These are phyloP conservation scores for Trichacis sp. DNA, from an alignment of 2,888 invertebrate genomes.

Conservation along the genomic window DNA sequence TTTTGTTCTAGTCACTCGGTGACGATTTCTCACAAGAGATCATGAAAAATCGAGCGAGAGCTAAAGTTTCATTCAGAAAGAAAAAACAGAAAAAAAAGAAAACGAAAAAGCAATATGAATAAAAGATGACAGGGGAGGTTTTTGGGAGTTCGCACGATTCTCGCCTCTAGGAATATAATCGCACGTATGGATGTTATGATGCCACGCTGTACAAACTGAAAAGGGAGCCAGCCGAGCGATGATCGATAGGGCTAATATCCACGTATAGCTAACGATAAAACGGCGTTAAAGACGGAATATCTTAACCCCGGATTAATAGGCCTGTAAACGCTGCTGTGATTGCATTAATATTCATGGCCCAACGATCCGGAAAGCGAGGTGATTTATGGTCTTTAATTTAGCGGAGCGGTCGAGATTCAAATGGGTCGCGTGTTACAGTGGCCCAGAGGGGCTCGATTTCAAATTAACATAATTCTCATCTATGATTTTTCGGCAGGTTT, in stretches of 20 bases:
- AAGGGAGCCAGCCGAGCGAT: conserved; percentile 47
- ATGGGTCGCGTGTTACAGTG: conserved; percentile 40
- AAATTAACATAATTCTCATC: too few relatives aligned
- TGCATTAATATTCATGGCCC: conserved; percentile 66
- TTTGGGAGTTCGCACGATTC: conserved; percentile 47
- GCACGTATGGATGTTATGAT: conserved; percentile 36
- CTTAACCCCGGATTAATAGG: conserved; percentile 65
- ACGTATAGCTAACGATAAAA: conserved; percentile 56
- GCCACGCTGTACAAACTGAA: conserved; percentile 30
- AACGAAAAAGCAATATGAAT: conserved; percentile 50
- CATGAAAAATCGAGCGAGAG: conserved; percentile 10
- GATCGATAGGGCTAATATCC: conserved; percentile 68
- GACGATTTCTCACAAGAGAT: neutral
- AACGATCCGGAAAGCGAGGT: conserved; percentile 53
- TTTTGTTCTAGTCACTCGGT: neutral
- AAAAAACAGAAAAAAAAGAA: conserved; percentile 18
- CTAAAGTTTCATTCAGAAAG: neutral
- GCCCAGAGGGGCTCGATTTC: conserved; percentile 4
- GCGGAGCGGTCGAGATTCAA: conserved; percentile 41
- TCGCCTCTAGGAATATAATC: conserved; percentile 44
- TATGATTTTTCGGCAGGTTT: neutral
- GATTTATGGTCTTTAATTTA: conserved; percentile 59
- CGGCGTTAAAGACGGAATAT: conserved; percentile 61
- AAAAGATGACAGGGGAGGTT: conserved; percentile 54
- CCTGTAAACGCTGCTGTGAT: conserved; percentile 65